Percentiles rank a stretch among this genome's conserved stretches.
These are phyloP conservation scores for Trisateles emortualis DNA, from an alignment of 2,888 invertebrate species.

Conservation along the genomic window DNA sequence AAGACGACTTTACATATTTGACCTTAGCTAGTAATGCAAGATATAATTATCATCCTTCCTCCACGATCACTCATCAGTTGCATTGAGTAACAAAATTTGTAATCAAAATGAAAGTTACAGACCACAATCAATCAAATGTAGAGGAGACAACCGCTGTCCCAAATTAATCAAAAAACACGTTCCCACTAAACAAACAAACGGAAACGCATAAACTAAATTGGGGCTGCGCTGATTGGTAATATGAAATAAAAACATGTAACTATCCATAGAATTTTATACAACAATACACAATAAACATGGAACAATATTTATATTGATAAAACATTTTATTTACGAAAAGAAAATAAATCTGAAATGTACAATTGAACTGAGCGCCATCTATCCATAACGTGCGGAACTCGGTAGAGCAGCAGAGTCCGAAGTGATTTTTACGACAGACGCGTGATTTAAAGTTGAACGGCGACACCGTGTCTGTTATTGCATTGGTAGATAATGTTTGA, in stretches of 20 bases:
- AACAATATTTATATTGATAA: slow-evolving; percentile 9
- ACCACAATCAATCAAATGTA: slow-evolving; percentile 20
- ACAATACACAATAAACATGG: not conserved
- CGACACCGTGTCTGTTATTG: slow-evolving; percentile 43
- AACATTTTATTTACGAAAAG: no score
- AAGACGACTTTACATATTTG: no score
- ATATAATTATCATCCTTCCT: no score
- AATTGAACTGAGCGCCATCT: slow-evolving; percentile 71
- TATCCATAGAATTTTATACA: not conserved
- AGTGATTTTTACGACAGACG: slow-evolving; percentile 47
- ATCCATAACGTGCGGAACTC: slow-evolving; percentile 60
- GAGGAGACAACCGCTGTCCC: slow-evolving; percentile 15
- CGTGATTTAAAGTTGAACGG: slow-evolving; percentile 33
- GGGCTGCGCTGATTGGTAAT: slow-evolving; percentile 34
- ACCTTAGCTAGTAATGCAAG: no score
- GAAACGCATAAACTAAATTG: slow-evolving; percentile 17
- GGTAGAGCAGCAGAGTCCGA: slow-evolving; percentile 44
- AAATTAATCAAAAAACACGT: slow-evolving; percentile 30
- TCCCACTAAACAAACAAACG: slow-evolving; percentile 23
- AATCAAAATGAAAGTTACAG: not conserved
- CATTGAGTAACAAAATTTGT: not conserved
- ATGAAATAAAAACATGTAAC: slow-evolving; percentile 55
- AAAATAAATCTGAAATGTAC: no score
- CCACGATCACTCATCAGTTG: no score
- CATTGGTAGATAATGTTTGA: not conserved